Evolutionary conservation across 2,888 invertebrate genomes (phyloP).

Genomic region (Camptogramma bilineatum): DNA sequence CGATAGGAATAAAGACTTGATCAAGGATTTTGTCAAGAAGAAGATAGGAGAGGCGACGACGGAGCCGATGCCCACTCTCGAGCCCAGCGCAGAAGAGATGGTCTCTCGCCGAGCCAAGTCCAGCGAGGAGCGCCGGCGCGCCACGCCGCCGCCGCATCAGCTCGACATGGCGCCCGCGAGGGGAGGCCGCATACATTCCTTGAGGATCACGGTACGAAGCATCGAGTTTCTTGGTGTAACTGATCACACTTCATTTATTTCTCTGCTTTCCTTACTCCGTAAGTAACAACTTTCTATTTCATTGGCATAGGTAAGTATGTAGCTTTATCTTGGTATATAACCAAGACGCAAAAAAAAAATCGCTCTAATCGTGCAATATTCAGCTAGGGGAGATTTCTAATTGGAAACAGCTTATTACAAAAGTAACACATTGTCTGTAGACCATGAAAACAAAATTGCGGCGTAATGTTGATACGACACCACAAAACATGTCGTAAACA

Average conservation of each 20-base stretch:
- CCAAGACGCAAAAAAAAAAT: no score
- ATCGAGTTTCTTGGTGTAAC: no score
- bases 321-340: no score
- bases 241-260: no score
- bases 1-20: conserved; percentile 44
- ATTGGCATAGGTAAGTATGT: no score
- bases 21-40: conserved; percentile 42
- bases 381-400: no score
- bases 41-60: background rate
- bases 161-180: conserved; percentile 68
- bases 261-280: no score
- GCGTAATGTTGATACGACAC: background rate
- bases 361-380: no score
- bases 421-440: no score
- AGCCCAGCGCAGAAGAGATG: background rate
- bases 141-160: conserved; percentile 43
- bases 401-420: no score
- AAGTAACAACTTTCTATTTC: no score
- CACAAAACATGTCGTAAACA: background rate
- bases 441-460: no score
- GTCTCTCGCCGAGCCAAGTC: background rate
- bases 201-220: conserved; percentile 53
- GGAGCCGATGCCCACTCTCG: conserved; percentile 4
- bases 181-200: conserved; percentile 51
- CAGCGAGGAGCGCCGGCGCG: background rate